phyloP scores from a whole-genome alignment of 2,113 vertebrate genomes.

The Gymnobelideus leadbeateri region DNA sequence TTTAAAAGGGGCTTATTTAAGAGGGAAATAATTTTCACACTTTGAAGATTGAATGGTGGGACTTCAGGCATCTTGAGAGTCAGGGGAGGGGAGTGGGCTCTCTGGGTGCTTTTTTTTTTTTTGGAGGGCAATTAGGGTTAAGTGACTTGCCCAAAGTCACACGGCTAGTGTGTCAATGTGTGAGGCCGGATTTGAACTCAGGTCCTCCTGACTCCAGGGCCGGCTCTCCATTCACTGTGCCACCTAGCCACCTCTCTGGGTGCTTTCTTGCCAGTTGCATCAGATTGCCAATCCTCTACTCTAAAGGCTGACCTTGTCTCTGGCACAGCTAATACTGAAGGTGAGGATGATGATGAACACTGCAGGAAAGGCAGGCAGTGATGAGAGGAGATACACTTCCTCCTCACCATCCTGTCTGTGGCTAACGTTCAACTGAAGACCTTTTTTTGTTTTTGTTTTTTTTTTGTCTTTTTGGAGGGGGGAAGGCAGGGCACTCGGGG shows the following conservation, averaged over 20 bases:
- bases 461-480: too few species aligned
- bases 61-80: not conserved
- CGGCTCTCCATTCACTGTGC: too few species aligned
- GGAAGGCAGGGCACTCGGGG: too few species aligned
- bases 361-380: not conserved
- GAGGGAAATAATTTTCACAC: constrained; percentile 4
- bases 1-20: not conserved
- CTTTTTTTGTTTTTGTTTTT: too few species aligned
- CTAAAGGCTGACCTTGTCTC: not conserved
- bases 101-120: too few species aligned
- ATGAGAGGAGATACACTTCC: not conserved
- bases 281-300: not conserved
- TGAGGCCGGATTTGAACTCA: too few species aligned
- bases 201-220: too few species aligned
- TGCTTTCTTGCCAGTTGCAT: not conserved
- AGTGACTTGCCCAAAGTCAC: too few species aligned
- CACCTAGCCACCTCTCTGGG: too few species aligned
- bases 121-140: too few species aligned
- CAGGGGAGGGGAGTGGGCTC: not conserved
- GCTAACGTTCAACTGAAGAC: not conserved
- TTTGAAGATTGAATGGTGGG: not conserved
- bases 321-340: not conserved
- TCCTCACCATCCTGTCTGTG: not conserved
- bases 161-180: too few species aligned
- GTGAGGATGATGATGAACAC: not conserved